Conservation (phyloP, 2,888 invertebrate genomes). For the Hypomecis punctinalis region DNA sequence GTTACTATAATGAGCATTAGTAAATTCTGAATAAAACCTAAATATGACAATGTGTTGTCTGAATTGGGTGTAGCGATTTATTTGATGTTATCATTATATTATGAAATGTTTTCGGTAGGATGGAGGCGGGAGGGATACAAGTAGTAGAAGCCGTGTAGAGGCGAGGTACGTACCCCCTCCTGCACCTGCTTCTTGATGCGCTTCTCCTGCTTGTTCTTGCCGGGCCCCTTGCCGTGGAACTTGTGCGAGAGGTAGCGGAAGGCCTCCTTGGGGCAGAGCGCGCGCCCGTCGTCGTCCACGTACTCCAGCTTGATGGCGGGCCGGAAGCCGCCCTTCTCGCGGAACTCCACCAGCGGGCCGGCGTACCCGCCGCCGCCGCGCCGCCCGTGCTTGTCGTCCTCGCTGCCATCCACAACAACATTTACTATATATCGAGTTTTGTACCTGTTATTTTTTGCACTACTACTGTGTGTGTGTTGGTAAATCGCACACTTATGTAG, state of each 20-base stretch:
- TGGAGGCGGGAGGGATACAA: too few species aligned
- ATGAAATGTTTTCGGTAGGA: too few species aligned
- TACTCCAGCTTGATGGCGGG: slow-evolving; percentile 98
- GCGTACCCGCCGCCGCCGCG: slow-evolving; percentile 78
- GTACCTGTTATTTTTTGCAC: too few species aligned
- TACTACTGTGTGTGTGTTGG: too few species aligned
- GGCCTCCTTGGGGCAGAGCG: slow-evolving; percentile 97
- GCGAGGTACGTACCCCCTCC: slow-evolving; percentile 93
- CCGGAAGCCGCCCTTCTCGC: slow-evolving; percentile 95
- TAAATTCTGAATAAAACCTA: too few species aligned
- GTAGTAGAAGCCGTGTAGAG: too few species aligned
- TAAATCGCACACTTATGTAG: too few species aligned
- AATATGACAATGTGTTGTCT: not conserved
- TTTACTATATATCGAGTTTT: too few species aligned
- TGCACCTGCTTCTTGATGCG: slow-evolving; percentile 97
- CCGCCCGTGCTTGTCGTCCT: slow-evolving; percentile 91
- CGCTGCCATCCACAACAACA: slow-evolving; percentile 71
- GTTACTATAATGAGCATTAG: too few species aligned
- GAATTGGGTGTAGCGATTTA: too few species aligned
- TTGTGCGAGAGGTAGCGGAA: slow-evolving; percentile 98
- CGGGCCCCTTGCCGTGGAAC: slow-evolving; percentile 99
- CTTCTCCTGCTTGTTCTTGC: slow-evolving; percentile 99
- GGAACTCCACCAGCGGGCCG: slow-evolving; percentile 96
- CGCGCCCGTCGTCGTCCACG: slow-evolving; percentile 97
- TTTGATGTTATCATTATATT: too few species aligned